Base-by-base conservation (phyloP, 2,113 vertebrate genomes). In the Petromus typicus region DNA sequence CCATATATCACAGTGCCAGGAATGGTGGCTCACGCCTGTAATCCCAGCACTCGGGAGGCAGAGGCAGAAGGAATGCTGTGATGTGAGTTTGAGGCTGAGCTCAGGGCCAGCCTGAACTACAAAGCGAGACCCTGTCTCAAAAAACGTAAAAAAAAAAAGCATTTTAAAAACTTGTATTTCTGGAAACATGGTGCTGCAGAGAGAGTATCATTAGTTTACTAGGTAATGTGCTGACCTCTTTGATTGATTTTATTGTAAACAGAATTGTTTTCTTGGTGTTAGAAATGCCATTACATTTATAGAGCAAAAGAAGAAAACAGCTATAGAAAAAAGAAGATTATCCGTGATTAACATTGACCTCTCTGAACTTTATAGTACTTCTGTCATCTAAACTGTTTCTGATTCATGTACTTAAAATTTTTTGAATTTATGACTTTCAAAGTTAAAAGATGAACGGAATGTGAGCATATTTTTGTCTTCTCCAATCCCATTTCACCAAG, bases 401-500 rank as follows among this genome's bases (percentile, higher is more conserved):
- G 94, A 97, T 97, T 97, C 96, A 96, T 17, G 66, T 96, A 54
- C 34, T 94, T 71, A n/a, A 82, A 3, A 51, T 10, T 10, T 54
- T 64, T 43, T 95, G 88, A 73, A 34, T 0, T 3, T 73, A 82
- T 92, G 89, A 87, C 95, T 98, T 97, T 48, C 66, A 83, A 97
- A 95, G 40, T 81, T 76, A 67, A 0, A 4, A 18, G 81, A 94
- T 43, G 43, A 91, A 45, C 22, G 78, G 0, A 0, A 17, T 91
- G 83, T 63, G 16, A 93, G 59, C 83, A 82, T 67, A 25, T 90
- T 79, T 82, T 6, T 18, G 30, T 92, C 89, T 61, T 78, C 30
- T 57, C 6, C 23, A 34, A 37, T 40, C 48, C 34, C 27, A 27
- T 79, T 20, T 96, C 89, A 89, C 23, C 27, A 89, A 54, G 63